These are phyloP conservation scores for Nyctibius grandis DNA, from an alignment of 2,797 vertebrate species.

Conservation along the genomic window DNA sequence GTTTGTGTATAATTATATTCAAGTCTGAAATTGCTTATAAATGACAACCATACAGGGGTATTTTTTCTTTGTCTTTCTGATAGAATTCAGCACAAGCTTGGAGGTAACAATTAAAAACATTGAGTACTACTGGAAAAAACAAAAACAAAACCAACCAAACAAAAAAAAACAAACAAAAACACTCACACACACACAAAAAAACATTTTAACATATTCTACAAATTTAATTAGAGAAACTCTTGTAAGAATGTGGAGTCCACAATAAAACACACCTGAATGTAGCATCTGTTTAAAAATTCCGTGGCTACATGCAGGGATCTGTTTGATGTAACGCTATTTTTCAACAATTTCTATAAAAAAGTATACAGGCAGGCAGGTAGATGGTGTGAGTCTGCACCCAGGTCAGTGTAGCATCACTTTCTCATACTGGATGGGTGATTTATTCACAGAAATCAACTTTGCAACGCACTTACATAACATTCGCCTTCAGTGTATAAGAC, in stretches of 20 bases:
- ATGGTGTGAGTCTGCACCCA: not conserved
- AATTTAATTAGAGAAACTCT: not conserved
- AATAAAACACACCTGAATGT: not conserved
- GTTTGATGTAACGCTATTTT: not conserved
- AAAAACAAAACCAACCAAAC: no score
- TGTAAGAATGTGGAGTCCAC: not conserved
- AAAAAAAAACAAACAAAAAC: no score
- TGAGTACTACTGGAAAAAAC: not conserved
- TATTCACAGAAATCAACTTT: not conserved
- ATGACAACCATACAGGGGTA: not conserved
- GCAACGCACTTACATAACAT: not conserved
- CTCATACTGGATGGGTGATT: not conserved
- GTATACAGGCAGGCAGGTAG: not conserved
- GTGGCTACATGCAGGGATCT: not conserved
- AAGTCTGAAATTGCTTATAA: not conserved
- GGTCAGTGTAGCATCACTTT: not conserved
- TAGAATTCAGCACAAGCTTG: not conserved
- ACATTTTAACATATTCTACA: not conserved
- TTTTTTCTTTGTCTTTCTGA: not conserved
- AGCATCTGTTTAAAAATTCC: not conserved
- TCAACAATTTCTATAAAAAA: not conserved
- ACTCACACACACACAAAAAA: no score
- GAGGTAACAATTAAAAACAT: not conserved
- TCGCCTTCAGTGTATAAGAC: not conserved
- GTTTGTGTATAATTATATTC: not conserved